Conservation (phyloP, 2,888 invertebrate species). For the Lampropteryx suffumata region DNA sequence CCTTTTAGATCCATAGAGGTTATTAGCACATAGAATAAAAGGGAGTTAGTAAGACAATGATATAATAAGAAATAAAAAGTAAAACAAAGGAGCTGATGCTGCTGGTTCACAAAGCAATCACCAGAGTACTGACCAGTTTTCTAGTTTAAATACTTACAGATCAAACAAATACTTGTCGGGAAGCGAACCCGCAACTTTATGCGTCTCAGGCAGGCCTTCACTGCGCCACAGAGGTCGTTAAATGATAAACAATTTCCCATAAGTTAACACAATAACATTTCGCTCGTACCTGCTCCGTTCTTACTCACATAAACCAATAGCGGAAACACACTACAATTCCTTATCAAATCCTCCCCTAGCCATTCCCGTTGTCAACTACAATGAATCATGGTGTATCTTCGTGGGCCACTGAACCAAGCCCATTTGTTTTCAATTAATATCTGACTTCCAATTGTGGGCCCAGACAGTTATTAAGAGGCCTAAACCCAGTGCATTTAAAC, state of each 20-base stretch:
- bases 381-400: constrained; percentile 38
- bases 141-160: too few relatives aligned
- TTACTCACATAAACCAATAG: constrained; percentile 1
- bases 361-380: constrained; percentile 31
- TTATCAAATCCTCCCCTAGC: constrained; percentile 21
- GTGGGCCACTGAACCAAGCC: constrained; percentile 34
- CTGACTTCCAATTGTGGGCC: constrained; percentile 21
- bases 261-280: constrained; percentile 3
- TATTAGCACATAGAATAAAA: too few relatives aligned
- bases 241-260: background rate
- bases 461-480: constrained; percentile 22
- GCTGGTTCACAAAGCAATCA: too few relatives aligned
- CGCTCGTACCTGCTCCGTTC: background rate
- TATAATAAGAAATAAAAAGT: too few relatives aligned
- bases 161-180: too few relatives aligned
- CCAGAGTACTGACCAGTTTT: too few relatives aligned
- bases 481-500: constrained; percentile 20
- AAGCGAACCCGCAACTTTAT: background rate
- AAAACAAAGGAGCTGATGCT: too few relatives aligned
- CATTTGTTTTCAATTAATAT: constrained; percentile 40
- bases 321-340: constrained; percentile 15
- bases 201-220: too few relatives aligned
- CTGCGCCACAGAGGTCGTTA: too few relatives aligned
- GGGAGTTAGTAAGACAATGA: too few relatives aligned
- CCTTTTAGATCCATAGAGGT: too few relatives aligned